Evolutionary conservation across 1,140 invertebrate species (phyloP).

Genomic region (Calliphora vicina): DNA sequence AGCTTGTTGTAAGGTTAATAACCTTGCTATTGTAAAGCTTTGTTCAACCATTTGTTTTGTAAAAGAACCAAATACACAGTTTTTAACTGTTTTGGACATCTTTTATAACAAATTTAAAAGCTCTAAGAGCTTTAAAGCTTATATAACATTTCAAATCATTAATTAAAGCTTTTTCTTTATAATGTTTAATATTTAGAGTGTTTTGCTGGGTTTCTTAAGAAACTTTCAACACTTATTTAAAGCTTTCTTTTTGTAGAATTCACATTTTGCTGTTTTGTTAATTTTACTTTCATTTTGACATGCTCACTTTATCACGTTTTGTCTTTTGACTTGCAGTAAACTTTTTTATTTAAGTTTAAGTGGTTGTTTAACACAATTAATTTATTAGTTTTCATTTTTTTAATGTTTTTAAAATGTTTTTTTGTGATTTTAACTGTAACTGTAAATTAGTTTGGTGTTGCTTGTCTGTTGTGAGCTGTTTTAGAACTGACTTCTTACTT

Average conservation of each 20-base stretch:
- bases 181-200: background rate
- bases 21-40: background rate
- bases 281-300: background rate
- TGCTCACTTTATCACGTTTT: conserved; percentile 6
- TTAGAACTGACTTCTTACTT: conserved; percentile 29
- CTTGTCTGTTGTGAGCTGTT: background rate
- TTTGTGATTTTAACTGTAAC: background rate
- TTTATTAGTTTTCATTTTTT: background rate
- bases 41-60: background rate
- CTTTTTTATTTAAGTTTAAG: background rate
- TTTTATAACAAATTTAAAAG: background rate
- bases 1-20: background rate
- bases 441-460: conserved; percentile 19
- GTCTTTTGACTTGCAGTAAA: background rate
- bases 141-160: background rate
- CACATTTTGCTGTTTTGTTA: background rate
- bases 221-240: background rate
- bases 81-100: background rate
- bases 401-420: background rate
- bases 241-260: background rate
- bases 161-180: conserved; percentile 8
- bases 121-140: conserved; percentile 28
- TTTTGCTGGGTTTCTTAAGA: background rate
- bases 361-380: background rate
- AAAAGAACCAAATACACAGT: background rate